Percentiles rank a stretch among this genome's conserved stretches.
Evolutionary conservation across 2,888 invertebrate species (phyloP).

Genomic region (Temnothorax rugatulus): DNA sequence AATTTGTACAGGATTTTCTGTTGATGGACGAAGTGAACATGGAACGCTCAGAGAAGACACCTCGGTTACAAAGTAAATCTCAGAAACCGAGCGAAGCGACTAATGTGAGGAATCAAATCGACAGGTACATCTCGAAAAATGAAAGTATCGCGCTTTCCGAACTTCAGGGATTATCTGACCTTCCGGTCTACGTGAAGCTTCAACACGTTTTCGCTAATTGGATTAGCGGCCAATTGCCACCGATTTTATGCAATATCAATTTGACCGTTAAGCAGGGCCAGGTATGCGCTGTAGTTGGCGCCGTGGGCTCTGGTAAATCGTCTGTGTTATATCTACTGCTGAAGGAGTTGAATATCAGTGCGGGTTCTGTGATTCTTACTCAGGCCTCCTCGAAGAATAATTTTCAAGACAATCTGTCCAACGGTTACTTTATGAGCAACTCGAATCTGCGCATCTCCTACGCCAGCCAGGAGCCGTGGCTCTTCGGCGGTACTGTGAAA

Average conservation of each 20-base stretch:
- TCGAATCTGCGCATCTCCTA: constrained; percentile 86
- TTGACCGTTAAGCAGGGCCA: constrained; percentile 84
- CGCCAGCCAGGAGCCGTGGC: constrained; percentile 91
- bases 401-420: too few species aligned
- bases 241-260: constrained; percentile 86
- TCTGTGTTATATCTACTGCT: too few species aligned
- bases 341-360: constrained; percentile 85
- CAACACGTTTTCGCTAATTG: constrained; percentile 81
- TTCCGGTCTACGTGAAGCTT: constrained; percentile 78
- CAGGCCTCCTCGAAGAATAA: background rate
- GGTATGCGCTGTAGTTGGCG: constrained; percentile 89
- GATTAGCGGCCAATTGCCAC: constrained; percentile 79
- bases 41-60: rapidly evolving
- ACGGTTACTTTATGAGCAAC: too few species aligned
- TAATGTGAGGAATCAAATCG: background rate
- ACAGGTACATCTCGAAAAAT: background rate
- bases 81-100: background rate
- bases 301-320: constrained; percentile 90
- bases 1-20: constrained; percentile 75
- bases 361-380: constrained; percentile 81
- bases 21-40: constrained; percentile 77
- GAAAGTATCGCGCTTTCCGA: background rate
- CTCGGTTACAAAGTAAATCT: background rate
- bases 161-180: constrained; percentile 10
- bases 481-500: constrained; percentile 89